A percentile compares a stretch with the other conserved stretches of the same genome.
Conservation (phyloP, 2,113 vertebrate genomes). For the Festucalex cinctus region DNA sequence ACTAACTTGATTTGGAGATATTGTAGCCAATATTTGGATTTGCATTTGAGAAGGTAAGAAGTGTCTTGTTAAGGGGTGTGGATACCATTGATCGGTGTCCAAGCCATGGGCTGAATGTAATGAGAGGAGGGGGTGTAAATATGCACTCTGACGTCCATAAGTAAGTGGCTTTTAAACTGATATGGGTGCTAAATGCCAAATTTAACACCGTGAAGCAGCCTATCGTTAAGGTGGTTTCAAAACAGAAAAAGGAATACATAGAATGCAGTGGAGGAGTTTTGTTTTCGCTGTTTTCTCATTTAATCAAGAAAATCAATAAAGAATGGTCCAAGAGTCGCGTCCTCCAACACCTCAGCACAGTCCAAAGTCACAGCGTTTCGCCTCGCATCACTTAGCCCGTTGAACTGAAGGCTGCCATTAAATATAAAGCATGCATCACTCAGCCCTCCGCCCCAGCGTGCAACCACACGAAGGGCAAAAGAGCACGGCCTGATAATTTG, state of each 20-base stretch:
- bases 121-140: constrained; percentile 44
- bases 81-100: constrained; percentile 60
- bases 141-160: constrained; percentile 23
- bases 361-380: constrained; percentile 55
- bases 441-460: constrained; percentile 39
- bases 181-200: not conserved
- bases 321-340: constrained; percentile 38
- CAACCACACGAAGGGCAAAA: constrained; percentile 56
- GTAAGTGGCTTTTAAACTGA: constrained; percentile 13
- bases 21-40: constrained; percentile 72
- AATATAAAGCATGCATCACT: constrained; percentile 61
- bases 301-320: constrained; percentile 58
- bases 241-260: not conserved
- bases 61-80: constrained; percentile 63
- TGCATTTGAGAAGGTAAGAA: constrained; percentile 67
- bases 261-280: not conserved
- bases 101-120: constrained; percentile 61
- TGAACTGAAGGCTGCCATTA: constrained; percentile 64
- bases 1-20: constrained; percentile 65
- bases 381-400: constrained; percentile 59
- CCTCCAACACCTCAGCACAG: constrained; percentile 47
- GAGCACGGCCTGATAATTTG: constrained; percentile 51
- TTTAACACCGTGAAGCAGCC: not conserved
- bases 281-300: constrained; percentile 54
- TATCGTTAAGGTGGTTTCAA: not conserved